Conservation (phyloP, 2,888 invertebrate genomes). For the Mantis religiosa region DNA sequence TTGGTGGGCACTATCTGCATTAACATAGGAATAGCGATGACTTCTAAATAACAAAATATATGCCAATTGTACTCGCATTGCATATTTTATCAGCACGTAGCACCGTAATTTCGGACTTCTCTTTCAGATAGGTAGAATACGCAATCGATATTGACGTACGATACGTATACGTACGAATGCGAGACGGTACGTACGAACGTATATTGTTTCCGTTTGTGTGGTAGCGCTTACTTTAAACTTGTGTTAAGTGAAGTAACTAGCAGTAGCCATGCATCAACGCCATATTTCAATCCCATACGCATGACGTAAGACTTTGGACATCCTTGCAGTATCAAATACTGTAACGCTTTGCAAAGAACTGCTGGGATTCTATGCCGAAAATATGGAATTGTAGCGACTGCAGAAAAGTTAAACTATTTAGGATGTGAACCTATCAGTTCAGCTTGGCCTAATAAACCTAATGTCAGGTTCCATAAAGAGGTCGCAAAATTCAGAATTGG, state of each 20-base stretch:
- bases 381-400: neutral
- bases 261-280: neutral
- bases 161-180: no score
- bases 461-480: neutral
- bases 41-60: neutral
- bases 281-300: neutral
- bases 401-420: neutral
- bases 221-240: neutral
- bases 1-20: conserved; percentile 1
- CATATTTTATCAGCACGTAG: neutral
- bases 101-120: neutral
- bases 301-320: neutral
- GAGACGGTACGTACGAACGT: no score
- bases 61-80: neutral
- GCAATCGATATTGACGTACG: no score
- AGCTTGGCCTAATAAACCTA: neutral
- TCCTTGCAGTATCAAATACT: neutral
- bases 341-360: neutral
- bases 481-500: neutral
- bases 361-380: neutral
- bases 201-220: neutral
- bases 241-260: neutral
- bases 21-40: conserved; percentile 11
- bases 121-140: neutral
- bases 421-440: neutral